Evolutionary conservation across 2,888 invertebrate species (phyloP), one percentile per base, ranked within the genome.

Genomic region (Stictocephala bisonia): DNA sequence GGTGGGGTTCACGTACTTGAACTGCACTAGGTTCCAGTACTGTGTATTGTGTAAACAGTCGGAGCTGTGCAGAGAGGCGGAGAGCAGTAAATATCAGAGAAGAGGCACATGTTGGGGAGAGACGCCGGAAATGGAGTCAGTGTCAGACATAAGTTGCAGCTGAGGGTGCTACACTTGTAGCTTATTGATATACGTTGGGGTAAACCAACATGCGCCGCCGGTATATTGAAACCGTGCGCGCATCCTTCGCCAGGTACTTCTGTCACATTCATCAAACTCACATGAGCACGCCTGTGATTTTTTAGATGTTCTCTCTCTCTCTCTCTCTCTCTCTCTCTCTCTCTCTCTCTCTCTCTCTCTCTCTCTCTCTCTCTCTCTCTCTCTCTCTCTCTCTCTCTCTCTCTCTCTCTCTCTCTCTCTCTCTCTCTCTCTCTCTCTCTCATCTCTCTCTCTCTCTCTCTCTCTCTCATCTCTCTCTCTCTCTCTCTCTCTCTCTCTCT

Each of bases 151-250:
- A 51, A 40, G n/a, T n/a, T n/a, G n/a, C n/a, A n/a, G n/a, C n/a
- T n/a, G n/a, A n/a, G 40, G 68, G 64, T 18, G 40, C 64, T 41
- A 44, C 64, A 64, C 64, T 64, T 64, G 64, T 64, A 64, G 44
- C 26, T 64, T 64, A 64, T 64, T 64, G 64, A 64, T 64, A 64
- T 64, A 64, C 64, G 64, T 11, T 24, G 29, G 31, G 51, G 29
- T 18, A 15, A n/a, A 15, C 7, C 44, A 15, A 44, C 44, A 44
- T 44, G 44, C 41, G n/a, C n/a, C n/a, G n/a, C n/a, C n/a, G 3
- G 64, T 22, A 64, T 41, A 64, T 41, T 44, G 64, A 26, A 64
- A 27, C 44, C 44, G 44, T 26, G 64, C 60, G n/a, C n/a, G n/a
- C n/a, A n/a, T n/a, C n/a, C n/a, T n/a, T n/a, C n/a, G n/a, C n/a